These are phyloP conservation scores for Drosophila carrolli DNA, from an alignment of 1,140 invertebrate genomes.

Conservation along the genomic window DNA sequence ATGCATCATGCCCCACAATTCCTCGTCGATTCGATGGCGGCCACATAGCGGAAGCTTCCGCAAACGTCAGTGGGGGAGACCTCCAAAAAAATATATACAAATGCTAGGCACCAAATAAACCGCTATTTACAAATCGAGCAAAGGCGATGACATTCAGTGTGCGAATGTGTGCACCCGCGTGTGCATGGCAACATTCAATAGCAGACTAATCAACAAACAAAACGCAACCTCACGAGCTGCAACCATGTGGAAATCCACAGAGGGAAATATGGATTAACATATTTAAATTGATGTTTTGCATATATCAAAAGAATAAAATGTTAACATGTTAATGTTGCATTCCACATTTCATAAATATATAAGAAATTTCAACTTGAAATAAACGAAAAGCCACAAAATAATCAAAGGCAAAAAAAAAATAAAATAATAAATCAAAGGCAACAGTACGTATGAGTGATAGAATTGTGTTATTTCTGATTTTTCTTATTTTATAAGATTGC, in stretches of 20 bases:
- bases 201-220: slow-evolving; percentile 71
- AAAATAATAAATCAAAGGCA: too few species aligned
- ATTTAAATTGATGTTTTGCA: neutral
- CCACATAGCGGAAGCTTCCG: slow-evolving; percentile 56
- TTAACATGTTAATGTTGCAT: neutral
- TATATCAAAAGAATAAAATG: too few species aligned
- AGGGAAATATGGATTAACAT: neutral
- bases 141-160: slow-evolving; percentile 21
- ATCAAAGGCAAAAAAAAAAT: too few species aligned
- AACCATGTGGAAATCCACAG: slow-evolving; percentile 51
- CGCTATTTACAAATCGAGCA: slow-evolving; percentile 41
- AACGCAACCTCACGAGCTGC: slow-evolving; percentile 59
- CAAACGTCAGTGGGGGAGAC: slow-evolving; percentile 60
- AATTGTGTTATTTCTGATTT: too few species aligned
- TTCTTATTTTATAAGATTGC: too few species aligned
- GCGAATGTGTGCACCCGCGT: slow-evolving; percentile 18
- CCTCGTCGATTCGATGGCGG: slow-evolving; percentile 11
- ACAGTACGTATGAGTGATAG: too few species aligned
- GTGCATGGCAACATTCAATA: slow-evolving; percentile 66
- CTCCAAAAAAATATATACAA: slow-evolving; percentile 42
- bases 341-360: too few species aligned
- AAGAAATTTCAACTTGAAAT: too few species aligned
- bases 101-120: slow-evolving; percentile 29
- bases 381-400: too few species aligned
- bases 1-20: slow-evolving; percentile 41